These are phyloP conservation scores for Heliothis peltigera DNA, from an alignment of 2,888 invertebrate species.

Conservation along the genomic window DNA sequence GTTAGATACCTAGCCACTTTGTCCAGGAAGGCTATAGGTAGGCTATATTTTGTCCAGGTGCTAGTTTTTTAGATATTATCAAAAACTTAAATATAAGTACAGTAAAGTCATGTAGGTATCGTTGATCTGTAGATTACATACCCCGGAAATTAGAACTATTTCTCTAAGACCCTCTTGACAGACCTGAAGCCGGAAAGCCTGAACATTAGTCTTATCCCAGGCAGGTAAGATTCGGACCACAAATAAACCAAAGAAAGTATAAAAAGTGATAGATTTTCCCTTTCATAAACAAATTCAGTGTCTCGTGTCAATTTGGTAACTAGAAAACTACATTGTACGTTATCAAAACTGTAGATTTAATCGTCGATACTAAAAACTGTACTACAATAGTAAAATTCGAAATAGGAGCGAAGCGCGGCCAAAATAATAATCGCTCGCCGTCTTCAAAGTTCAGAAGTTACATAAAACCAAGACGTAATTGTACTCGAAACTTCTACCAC, in stretches of 20 bases:
- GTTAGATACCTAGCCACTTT: too few relatives aligned
- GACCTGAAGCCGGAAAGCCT: too few relatives aligned
- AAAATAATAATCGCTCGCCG: conserved; percentile 67
- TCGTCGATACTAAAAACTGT: conserved; percentile 61
- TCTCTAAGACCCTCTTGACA: too few relatives aligned
- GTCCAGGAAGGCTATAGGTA: too few relatives aligned
- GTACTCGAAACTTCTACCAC: conserved; percentile 62
- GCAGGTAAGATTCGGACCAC: background rate
- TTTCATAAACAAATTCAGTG: conserved; percentile 26
- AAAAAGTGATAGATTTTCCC: conserved; percentile 15
- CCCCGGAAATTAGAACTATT: too few relatives aligned
- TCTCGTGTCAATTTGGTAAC: conserved; percentile 22
- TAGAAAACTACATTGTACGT: conserved; percentile 31
- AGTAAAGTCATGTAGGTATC: too few relatives aligned
- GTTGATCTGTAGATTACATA: too few relatives aligned
- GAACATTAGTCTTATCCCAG: too few relatives aligned
- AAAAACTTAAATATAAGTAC: too few relatives aligned
- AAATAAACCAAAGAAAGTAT: conserved; percentile 8
- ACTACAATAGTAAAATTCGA: conserved; percentile 64
- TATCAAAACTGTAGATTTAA: conserved; percentile 35
- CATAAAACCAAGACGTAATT: conserved; percentile 64
- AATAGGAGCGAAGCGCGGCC: conserved; percentile 65
- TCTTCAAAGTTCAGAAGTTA: conserved; percentile 64
- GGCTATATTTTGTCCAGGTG: too few relatives aligned
- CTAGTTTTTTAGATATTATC: too few relatives aligned